A percentile compares a stretch with the other conserved stretches of the same genome.
Conservation (phyloP, 1,140 invertebrate species). For the Telenomus remus region DNA sequence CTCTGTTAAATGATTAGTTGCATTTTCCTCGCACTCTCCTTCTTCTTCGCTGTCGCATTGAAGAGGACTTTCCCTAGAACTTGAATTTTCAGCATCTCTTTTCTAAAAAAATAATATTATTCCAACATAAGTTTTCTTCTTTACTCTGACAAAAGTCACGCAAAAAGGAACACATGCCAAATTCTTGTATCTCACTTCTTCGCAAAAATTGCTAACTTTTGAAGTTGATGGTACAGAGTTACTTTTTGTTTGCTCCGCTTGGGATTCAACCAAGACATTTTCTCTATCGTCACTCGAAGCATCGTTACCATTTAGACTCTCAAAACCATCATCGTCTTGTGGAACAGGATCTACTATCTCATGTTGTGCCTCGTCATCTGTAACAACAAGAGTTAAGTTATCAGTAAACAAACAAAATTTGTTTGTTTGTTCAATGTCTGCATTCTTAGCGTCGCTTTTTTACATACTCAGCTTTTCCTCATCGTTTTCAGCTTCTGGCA, state of each 20-base stretch:
- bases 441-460: background rate
- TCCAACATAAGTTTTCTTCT: too few species aligned
- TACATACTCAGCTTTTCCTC: too few species aligned
- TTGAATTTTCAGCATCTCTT: slow-evolving; percentile 57
- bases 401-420: background rate
- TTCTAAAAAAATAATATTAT: slow-evolving; percentile 50
- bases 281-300: slow-evolving; percentile 81
- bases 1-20: slow-evolving; percentile 75
- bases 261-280: slow-evolving; percentile 20
- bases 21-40: slow-evolving; percentile 76
- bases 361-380: slow-evolving; percentile 40
- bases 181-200: too few species aligned
- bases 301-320: slow-evolving; percentile 86
- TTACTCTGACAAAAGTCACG: too few species aligned
- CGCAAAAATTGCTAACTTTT: background rate
- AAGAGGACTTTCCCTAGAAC: slow-evolving; percentile 63
- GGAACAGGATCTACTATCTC: slow-evolving; percentile 56
- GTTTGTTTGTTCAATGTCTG: background rate
- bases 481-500: slow-evolving; percentile 19
- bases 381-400: background rate
- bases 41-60: slow-evolving; percentile 78
- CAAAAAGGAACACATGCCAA: too few species aligned
- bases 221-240: background rate
- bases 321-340: slow-evolving; percentile 88
- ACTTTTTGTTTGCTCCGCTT: slow-evolving; percentile 12